phyloP scores from a whole-genome alignment of 2,888 invertebrate species.

The Prostheceraeus crozeri region DNA sequence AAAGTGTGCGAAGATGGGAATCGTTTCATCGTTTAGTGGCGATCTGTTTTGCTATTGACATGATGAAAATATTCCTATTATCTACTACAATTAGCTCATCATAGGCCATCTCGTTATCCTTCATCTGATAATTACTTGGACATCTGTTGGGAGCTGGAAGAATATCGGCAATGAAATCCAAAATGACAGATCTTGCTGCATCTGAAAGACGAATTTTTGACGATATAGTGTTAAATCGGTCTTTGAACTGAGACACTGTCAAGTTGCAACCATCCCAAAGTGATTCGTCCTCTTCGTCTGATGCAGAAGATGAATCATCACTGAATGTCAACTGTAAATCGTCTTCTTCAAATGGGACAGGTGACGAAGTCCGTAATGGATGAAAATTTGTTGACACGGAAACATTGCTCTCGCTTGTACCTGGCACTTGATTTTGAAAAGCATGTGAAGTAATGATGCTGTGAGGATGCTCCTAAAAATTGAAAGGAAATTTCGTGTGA shows the following conservation, averaged over 20 bases:
- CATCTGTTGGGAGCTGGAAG: constrained; percentile 1
- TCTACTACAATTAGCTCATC: not conserved
- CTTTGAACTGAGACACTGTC: not conserved
- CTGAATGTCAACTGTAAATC: not conserved
- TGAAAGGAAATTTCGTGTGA: no score
- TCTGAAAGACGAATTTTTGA: not conserved
- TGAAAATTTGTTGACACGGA: not conserved
- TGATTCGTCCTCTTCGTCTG: not conserved
- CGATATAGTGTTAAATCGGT: not conserved
- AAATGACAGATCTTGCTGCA: constrained; percentile 10
- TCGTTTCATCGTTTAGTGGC: not conserved
- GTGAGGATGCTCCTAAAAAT: no score
- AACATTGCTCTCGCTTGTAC: no score
- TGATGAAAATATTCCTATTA: not conserved
- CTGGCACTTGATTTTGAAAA: no score
- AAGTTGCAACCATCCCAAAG: not conserved
- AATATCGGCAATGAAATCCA: not conserved
- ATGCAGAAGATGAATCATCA: not conserved
- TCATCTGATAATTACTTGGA: not conserved
- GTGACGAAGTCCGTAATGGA: not conserved
- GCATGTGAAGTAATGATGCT: no score
- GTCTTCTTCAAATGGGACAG: not conserved
- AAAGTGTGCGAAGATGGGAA: not conserved
- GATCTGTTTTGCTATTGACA: not conserved
- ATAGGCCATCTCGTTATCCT: not conserved